These are phyloP conservation scores for Phylloscopus collybita DNA, from an alignment of 2,797 vertebrate species.

Conservation along the genomic window DNA sequence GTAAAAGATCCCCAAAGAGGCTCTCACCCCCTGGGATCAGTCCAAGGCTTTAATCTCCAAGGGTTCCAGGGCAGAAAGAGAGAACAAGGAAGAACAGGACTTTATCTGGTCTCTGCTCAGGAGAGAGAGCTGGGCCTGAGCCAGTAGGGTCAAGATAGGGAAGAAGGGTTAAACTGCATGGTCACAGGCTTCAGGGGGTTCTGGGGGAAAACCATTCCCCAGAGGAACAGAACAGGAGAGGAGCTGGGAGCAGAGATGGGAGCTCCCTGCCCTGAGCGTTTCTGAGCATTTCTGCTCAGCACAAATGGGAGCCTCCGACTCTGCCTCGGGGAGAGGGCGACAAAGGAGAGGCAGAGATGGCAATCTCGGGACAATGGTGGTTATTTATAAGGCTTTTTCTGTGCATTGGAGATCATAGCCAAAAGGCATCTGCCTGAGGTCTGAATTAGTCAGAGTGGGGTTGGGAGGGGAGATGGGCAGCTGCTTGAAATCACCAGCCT, in stretches of 20 bases:
- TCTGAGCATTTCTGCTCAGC: background rate
- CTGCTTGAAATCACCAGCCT: slow-evolving; percentile 18
- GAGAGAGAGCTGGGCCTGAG: too few relatives aligned
- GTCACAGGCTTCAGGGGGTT: too few relatives aligned
- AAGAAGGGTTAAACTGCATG: too few relatives aligned
- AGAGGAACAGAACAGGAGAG: too few relatives aligned
- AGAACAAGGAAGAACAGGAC: too few relatives aligned
- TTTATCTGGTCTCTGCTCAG: too few relatives aligned
- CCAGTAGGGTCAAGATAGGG: too few relatives aligned
- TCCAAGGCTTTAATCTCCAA: too few relatives aligned
- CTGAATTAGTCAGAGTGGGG: slow-evolving; percentile 40
- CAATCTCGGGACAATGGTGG: slow-evolving; percentile 3
- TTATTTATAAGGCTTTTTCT: slow-evolving; percentile 48
- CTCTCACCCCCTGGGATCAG: too few relatives aligned
- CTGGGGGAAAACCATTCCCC: too few relatives aligned
- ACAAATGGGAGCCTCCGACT: background rate
- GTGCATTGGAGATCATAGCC: slow-evolving; percentile 5
- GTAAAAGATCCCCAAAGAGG: too few relatives aligned
- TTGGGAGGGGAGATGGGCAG: slow-evolving; percentile 24
- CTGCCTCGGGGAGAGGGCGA: background rate
- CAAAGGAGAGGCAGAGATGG: slow-evolving; percentile 13
- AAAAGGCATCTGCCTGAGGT: slow-evolving; percentile 43
- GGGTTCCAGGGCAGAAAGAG: too few relatives aligned
- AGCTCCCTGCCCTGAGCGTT: background rate
- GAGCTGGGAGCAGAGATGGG: background rate